A percentile compares a stretch with the other conserved stretches of the same genome.
Evolutionary conservation across 2,888 invertebrate species (phyloP).

Genomic region (Plebejus argus): DNA sequence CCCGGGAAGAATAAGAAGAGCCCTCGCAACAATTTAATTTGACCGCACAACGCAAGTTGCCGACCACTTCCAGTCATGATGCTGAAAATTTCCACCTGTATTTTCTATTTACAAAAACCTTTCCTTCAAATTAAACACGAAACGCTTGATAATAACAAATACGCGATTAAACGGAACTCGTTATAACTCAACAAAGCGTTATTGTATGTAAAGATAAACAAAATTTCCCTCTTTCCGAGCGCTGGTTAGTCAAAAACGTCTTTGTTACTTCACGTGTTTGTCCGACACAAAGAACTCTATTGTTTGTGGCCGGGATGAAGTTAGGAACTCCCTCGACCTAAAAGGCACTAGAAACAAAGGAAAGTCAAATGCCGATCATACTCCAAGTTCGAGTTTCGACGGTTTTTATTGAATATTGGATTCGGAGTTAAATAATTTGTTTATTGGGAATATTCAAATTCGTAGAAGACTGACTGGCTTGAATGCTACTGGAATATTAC

Average conservation of each 20-base stretch:
- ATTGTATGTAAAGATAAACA: conserved; percentile 29
- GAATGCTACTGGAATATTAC: too few relatives aligned
- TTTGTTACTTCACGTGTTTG: conserved; percentile 40
- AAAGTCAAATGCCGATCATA: conserved; percentile 11
- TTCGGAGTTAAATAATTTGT: not conserved
- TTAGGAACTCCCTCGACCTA: conserved; percentile 41
- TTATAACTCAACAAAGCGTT: conserved; percentile 9
- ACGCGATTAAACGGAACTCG: not conserved
- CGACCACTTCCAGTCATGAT: too few relatives aligned
- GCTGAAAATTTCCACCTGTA: not conserved
- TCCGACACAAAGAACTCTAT: conserved; percentile 41
- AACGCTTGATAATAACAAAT: not conserved
- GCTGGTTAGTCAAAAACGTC: conserved; percentile 32
- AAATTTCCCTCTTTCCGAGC: conserved; percentile 26
- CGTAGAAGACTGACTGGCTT: not conserved
- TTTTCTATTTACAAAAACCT: not conserved
- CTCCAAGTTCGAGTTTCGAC: conserved; percentile 1
- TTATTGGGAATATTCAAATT: not conserved
- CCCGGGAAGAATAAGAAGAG: too few relatives aligned
- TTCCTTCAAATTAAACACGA: not conserved
- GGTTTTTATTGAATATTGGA: conserved; percentile 18
- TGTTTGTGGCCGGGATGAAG: conserved; percentile 42
- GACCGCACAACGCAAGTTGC: too few relatives aligned
- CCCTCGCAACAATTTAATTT: too few relatives aligned
- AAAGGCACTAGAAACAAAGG: conserved; percentile 33